Evolutionary conservation across 2,888 invertebrate genomes (phyloP).

Genomic region (Drosophila vallismaia): DNA sequence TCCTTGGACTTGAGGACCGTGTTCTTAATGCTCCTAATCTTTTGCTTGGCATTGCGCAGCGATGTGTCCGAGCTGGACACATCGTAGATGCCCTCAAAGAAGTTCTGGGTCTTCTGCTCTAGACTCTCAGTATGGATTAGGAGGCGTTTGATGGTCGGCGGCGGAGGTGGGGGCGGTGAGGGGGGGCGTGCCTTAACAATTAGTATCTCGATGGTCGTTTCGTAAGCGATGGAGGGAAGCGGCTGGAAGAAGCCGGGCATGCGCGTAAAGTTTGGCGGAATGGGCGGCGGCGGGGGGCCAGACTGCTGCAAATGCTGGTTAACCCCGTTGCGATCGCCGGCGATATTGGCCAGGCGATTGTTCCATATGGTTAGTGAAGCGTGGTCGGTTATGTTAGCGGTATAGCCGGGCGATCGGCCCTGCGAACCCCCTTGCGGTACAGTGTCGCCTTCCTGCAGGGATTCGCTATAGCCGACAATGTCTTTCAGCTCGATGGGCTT

Average conservation of each 20-base stretch:
- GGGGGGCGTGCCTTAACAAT: constrained; percentile 81
- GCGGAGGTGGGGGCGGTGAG: constrained; percentile 81
- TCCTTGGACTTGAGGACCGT: constrained; percentile 83
- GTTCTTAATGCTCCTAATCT: constrained; percentile 83
- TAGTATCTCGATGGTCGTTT: constrained; percentile 83
- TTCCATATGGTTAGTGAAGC: constrained; percentile 82
- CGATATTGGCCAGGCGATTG: constrained; percentile 71
- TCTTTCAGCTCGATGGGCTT: constrained; percentile 66
- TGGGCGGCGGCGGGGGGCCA: constrained; percentile 74
- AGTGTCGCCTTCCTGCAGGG: constrained; percentile 64
- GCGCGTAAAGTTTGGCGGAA: constrained; percentile 81
- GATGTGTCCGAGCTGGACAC: constrained; percentile 80
- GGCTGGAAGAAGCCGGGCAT: constrained; percentile 84
- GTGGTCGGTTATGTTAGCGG: constrained; percentile 81
- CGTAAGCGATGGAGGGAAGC: constrained; percentile 83
- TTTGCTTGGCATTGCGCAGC: constrained; percentile 83
- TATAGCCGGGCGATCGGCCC: constrained; percentile 49
- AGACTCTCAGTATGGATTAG: constrained; percentile 83
- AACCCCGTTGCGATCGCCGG: constrained; percentile 49
- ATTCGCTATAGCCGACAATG: constrained; percentile 74
- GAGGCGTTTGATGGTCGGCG: constrained; percentile 81
- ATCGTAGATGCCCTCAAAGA: constrained; percentile 82
- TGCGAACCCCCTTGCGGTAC: constrained; percentile 47
- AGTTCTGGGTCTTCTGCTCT: constrained; percentile 83
- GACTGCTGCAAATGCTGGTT: constrained; percentile 58